Conservation (phyloP, 2,888 invertebrate species). For the Oithona nana region DNA sequence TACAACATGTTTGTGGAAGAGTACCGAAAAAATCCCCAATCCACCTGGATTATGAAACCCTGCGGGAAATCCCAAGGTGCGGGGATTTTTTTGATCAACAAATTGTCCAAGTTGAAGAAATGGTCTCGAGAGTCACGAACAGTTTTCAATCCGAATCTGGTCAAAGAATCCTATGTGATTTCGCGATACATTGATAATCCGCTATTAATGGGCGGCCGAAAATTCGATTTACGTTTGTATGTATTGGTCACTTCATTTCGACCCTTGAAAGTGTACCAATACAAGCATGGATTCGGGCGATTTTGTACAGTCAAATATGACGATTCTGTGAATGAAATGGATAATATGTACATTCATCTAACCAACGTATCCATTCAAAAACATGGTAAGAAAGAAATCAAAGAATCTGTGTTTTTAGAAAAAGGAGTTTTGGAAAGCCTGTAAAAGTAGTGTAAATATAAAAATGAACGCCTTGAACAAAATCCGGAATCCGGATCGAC, state of each 20-base stretch:
- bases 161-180: slow-evolving; percentile 82
- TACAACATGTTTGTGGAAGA: slow-evolving; percentile 95
- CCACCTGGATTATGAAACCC: slow-evolving; percentile 96
- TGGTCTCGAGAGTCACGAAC: slow-evolving; percentile 73
- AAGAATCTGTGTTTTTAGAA: too few species aligned
- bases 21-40: slow-evolving; percentile 74
- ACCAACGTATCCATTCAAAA: slow-evolving; percentile 97
- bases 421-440: too few species aligned
- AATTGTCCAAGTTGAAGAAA: slow-evolving; percentile 74
- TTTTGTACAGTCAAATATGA: slow-evolving; percentile 82
- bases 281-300: slow-evolving; percentile 76
- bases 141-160: slow-evolving; percentile 52
- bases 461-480: too few species aligned
- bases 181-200: slow-evolving; percentile 90
- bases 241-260: slow-evolving; percentile 82
- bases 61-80: slow-evolving; percentile 61
- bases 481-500: too few species aligned
- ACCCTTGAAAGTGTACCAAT: slow-evolving; percentile 79
- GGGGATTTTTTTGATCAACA: slow-evolving; percentile 90
- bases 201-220: slow-evolving; percentile 79
- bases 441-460: too few species aligned
- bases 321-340: slow-evolving; percentile 62
- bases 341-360: slow-evolving; percentile 82
- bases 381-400: too few species aligned
- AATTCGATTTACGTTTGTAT: slow-evolving; percentile 73